Evolutionary conservation across 53 echinoderm and acorn worm genomes (phyloP).

Genomic region (Crossaster papposus): DNA sequence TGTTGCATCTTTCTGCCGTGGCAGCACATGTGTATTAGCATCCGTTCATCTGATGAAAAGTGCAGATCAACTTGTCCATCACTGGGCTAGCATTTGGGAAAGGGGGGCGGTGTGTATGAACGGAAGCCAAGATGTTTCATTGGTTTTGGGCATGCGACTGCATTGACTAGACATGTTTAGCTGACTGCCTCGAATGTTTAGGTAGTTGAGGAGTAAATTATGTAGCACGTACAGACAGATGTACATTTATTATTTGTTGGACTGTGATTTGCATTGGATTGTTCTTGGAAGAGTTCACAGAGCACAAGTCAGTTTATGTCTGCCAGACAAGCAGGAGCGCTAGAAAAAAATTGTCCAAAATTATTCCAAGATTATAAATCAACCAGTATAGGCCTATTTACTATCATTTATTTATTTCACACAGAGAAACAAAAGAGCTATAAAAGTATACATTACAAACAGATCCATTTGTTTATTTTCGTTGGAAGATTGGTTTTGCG

Average conservation of each 20-base stretch:
- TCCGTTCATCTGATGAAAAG: background rate
- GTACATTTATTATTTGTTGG: no score
- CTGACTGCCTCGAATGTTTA: background rate
- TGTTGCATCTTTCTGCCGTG: background rate
- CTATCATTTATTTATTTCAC: background rate
- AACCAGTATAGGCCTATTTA: background rate
- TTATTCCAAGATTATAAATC: background rate
- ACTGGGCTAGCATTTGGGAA: background rate
- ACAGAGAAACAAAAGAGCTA: background rate
- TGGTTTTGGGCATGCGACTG: background rate
- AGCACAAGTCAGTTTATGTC: no score
- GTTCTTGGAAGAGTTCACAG: no score
- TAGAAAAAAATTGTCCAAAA: no score
- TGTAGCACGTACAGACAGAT: no score
- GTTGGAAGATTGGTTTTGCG: no score
- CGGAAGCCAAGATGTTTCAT: background rate
- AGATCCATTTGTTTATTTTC: no score
- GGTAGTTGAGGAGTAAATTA: background rate
- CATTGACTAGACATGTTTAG: background rate
- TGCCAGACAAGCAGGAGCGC: no score
- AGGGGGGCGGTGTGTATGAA: background rate
- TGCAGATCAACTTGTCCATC: slow-evolving; percentile 7
- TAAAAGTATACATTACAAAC: no score
- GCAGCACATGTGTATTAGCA: background rate
- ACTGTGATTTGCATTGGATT: no score